Evolutionary conservation across 2,888 invertebrate species (phyloP).

Genomic region (Drosophila helvetica): DNA sequence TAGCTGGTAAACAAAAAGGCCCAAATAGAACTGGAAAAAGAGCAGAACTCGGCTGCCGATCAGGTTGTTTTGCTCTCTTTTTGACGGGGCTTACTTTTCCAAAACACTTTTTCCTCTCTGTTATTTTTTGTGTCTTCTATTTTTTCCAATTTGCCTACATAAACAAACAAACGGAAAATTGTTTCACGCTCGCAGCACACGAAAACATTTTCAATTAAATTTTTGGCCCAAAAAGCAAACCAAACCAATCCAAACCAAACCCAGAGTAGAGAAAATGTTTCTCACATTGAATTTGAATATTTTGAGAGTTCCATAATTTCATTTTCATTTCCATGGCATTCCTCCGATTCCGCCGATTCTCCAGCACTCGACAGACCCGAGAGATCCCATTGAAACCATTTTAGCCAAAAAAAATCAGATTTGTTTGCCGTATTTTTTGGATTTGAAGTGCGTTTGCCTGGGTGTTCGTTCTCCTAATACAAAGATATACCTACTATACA

Average conservation of each 20-base stretch:
- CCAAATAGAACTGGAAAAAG: conserved; percentile 29
- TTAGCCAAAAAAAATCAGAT: conserved; percentile 31
- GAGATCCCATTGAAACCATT: conserved; percentile 46
- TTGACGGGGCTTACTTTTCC: conserved; percentile 9
- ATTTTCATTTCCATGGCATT: conserved; percentile 53
- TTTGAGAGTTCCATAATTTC: conserved; percentile 66
- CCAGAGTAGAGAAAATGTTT: conserved; percentile 46
- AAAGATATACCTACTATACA: background rate
- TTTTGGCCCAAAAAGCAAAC: conserved; percentile 48
- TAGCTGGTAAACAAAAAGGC: conserved; percentile 69
- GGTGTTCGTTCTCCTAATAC: conserved; percentile 24
- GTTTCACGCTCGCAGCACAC: conserved; percentile 72
- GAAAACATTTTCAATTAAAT: conserved; percentile 71
- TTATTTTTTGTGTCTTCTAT: conserved; percentile 22
- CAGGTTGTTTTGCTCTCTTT: conserved; percentile 41
- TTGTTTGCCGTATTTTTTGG: conserved; percentile 30
- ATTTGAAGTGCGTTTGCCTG: conserved; percentile 29
- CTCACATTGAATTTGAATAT: conserved; percentile 63
- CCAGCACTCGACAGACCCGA: conserved; percentile 37
- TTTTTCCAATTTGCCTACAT: conserved; percentile 44
- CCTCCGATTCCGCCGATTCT: conserved; percentile 16
- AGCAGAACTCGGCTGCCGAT: conserved; percentile 50
- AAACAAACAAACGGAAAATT: conserved; percentile 60
- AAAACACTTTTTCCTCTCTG: conserved; percentile 27
- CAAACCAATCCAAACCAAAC: conserved; percentile 46